Evolutionary conservation across 2,797 vertebrate species (phyloP), one percentile per base, ranked within the genome.

Genomic region (Acanthornis magna): DNA sequence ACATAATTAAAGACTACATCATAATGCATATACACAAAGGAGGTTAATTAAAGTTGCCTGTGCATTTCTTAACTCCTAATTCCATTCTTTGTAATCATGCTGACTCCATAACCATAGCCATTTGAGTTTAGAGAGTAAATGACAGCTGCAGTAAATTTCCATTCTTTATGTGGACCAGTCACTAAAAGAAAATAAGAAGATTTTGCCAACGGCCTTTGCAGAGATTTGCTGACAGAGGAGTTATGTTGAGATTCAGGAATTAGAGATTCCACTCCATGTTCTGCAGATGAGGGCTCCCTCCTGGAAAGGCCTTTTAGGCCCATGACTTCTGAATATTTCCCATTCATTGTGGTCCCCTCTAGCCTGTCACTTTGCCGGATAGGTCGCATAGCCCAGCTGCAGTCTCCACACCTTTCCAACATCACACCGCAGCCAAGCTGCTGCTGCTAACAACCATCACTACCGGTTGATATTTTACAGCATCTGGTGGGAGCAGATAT

Each of bases 41-140:
- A 96, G 83, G 92, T 92, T 96, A 96, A 95, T 96, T 95, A 97
- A 96, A 96, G 89, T 76, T 96, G 92, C 85, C 85, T 89, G 89
- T 82, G 89, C 79, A 57, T 96, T 97, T 96, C 91, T 96, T 95
- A 89, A 94, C 78, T 96, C 87, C 58, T 92, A 94, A 91, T 95
- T 95, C 95, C 89, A 94, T 86, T 85, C 92, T 88, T 87, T 95
- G 68, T 89, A 95, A 94, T 97, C 95, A 95, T 29, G 17, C 92
- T 83, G 87, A 85, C 88, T 95, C 82, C 72, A 78, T 61, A 84
- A 78, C 87, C 91, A 85, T 20, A 63, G 74, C 77, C 74, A 88
- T 80, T 95, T 48, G 66, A 88, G 82, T 93, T 96, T 83, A 79
- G 79, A 94, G 54, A 92, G 85, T 62, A 83, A 95, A 92, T 2